These are phyloP conservation scores for Disparrhopalites patrizii DNA, from an alignment of 2,888 invertebrate genomes.

Conservation along the genomic window DNA sequence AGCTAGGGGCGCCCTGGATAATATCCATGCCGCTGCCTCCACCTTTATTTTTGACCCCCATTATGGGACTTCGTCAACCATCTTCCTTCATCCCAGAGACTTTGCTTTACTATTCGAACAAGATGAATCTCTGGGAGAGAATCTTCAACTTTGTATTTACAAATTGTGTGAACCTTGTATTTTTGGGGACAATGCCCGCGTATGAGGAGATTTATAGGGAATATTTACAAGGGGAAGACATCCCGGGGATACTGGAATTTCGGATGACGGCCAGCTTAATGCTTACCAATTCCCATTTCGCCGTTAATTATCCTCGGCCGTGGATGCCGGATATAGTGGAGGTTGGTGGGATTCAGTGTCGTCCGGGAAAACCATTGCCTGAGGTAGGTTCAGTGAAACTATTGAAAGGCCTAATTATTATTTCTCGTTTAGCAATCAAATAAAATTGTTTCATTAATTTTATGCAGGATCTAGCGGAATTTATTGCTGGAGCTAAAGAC, in stretches of 20 bases:
- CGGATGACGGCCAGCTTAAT: constrained; percentile 45
- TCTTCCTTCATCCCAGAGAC: not conserved
- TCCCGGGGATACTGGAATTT: too few relatives aligned
- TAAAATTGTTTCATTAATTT: not conserved
- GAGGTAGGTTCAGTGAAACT: too few relatives aligned
- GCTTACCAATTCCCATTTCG: constrained; percentile 46
- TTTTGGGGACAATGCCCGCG: too few relatives aligned
- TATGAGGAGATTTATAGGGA: constrained; percentile 1
- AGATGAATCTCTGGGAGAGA: not conserved
- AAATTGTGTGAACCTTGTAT: too few relatives aligned
- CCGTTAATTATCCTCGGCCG: constrained; percentile 39
- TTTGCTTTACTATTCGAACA: not conserved
- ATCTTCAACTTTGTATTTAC: not conserved
- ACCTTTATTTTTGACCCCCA: too few relatives aligned
- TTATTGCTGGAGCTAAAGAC: not conserved
- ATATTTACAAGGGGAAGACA: constrained; percentile 26
- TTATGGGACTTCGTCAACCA: not conserved
- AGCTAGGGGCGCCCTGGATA: not conserved
- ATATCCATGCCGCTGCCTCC: too few relatives aligned
- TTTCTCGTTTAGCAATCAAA: too few relatives aligned
- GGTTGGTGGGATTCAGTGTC: constrained; percentile 56
- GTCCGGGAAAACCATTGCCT: constrained; percentile 64
- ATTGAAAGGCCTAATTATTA: too few relatives aligned
- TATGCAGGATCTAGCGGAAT: not conserved
- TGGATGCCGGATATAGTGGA: constrained; percentile 45